Base-by-base conservation (phyloP, 2,797 vertebrate genomes). In the Paratrypauchen microcephalus region DNA sequence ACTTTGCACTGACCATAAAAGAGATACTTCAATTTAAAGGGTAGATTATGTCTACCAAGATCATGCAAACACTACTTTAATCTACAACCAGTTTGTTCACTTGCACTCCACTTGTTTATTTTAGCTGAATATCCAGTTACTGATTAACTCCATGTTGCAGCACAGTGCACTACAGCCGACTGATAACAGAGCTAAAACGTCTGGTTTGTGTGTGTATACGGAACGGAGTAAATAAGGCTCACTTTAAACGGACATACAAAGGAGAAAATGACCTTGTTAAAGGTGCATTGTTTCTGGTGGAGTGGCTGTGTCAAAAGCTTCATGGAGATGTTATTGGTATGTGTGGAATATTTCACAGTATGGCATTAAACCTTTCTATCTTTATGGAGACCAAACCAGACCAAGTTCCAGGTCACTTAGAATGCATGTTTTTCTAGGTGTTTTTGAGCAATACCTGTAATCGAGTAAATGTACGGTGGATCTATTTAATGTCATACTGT, bases 61-160 rank as follows among this genome's bases (percentile, higher is more conserved):
- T 73, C 21, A 65, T 48, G 32, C 55, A 36, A n/a, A 59, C 57
- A 63, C 48, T 59, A 0, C 9, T 26, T 60, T 54, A 48, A 39
- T 69, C 30, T 63, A 26, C n/a, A 57, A 2, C 41, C 47, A 39
- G 56, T 48, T 58, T 1, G 2, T 36, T n/a, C 6, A 6, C 7
- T 70, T 65, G 57, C 11, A 47, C 30, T 4, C 16, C 68, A 13
- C 4, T 57, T 3, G 21, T 66, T 58, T 23, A 16, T 48, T 66
- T 74, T 60, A 48, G 52, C 50, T 65, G 7, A 69, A 66, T 41
- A 47, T 56, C 74, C 60, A 58, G 65, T 86, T 73, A 80, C 59
- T 70, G 66, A 86, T 87, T 78, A 88, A 87, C 77, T 65, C 5
- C 55, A 60, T 30, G 63, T 68, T 68, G 21, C 19, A 54, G 67